Percentiles rank a stretch among this genome's conserved stretches.
phyloP scores from a whole-genome alignment of 1,140 invertebrate genomes.

The Paramacrobiotus metropolitanus region DNA sequence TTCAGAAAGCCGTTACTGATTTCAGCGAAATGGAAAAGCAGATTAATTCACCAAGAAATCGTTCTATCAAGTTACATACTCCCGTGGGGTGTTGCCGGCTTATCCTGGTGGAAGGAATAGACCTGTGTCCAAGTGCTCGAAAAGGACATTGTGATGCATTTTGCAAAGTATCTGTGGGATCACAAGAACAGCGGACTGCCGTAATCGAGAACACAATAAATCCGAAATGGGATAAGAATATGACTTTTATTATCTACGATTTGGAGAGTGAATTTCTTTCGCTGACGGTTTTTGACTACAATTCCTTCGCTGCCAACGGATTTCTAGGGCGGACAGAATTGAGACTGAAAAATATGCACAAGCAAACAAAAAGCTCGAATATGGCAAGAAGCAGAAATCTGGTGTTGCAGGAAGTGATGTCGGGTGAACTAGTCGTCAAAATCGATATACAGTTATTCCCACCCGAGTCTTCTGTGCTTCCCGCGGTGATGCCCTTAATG shows the following conservation, averaged over 20 bases:
- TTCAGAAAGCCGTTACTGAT: conserved; percentile 34
- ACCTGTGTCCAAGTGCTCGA: not conserved
- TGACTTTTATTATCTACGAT: not conserved
- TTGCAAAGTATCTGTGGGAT: conserved; percentile 7
- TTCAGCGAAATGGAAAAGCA: conserved; percentile 26
- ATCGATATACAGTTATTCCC: conserved; percentile 43
- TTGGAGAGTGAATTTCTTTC: not conserved
- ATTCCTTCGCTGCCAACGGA: conserved; percentile 23
- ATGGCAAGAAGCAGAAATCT: conserved; percentile 43
- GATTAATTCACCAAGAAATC: not conserved
- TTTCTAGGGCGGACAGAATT: conserved; percentile 51
- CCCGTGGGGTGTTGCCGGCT: not conserved
- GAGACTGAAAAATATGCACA: conserved; percentile 37
- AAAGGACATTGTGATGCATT: conserved; percentile 7
- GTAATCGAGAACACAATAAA: not conserved
- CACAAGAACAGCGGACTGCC: not conserved
- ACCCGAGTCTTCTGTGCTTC: too few relatives aligned
- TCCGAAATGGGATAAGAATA: not conserved
- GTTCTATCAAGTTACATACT: not conserved
- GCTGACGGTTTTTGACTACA: not conserved
- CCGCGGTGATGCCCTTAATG: too few relatives aligned
- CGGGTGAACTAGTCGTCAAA: conserved; percentile 44
- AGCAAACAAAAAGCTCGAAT: conserved; percentile 30
- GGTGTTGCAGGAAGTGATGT: conserved; percentile 41
- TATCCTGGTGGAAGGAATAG: not conserved